Conservation (phyloP, 2,113 vertebrate genomes). For the Carollia perspicillata region DNA sequence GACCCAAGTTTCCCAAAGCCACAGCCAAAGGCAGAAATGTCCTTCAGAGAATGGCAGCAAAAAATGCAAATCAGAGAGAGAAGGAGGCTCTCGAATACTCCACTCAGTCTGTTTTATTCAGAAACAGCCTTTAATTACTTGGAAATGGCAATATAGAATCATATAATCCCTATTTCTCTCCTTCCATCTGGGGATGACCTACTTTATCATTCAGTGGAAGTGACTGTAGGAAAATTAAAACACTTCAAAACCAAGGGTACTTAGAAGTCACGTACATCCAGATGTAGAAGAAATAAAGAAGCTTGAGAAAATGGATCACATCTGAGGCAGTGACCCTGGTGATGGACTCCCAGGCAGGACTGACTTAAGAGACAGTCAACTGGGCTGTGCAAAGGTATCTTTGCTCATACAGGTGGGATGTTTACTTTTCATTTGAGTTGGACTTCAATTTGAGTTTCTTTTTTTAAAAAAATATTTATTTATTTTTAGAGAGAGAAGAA, state of each 20-base stretch:
- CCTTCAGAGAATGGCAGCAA: neutral
- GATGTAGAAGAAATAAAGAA: neutral
- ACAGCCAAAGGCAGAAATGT: neutral
- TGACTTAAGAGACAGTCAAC: neutral
- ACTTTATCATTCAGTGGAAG: neutral
- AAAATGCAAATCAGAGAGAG: neutral
- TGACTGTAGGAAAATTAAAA: neutral
- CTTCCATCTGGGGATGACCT: neutral
- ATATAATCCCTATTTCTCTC: neutral
- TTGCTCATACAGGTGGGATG: neutral
- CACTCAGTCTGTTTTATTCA: neutral
- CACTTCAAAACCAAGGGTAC: neutral
- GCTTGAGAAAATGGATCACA: neutral
- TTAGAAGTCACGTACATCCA: neutral
- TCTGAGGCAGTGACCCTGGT: neutral
- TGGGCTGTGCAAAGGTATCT: neutral
- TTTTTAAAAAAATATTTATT: too few species aligned
- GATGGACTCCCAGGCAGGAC: neutral
- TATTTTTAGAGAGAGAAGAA: too few species aligned
- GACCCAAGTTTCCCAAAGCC: neutral
- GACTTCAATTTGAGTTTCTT: constrained; percentile 7
- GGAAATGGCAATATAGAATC: neutral
- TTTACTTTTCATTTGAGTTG: neutral
- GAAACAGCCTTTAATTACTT: neutral
- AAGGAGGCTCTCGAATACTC: neutral